phyloP scores from a whole-genome alignment of 1,140 invertebrate genomes.

The Mesaphorura yosii region DNA sequence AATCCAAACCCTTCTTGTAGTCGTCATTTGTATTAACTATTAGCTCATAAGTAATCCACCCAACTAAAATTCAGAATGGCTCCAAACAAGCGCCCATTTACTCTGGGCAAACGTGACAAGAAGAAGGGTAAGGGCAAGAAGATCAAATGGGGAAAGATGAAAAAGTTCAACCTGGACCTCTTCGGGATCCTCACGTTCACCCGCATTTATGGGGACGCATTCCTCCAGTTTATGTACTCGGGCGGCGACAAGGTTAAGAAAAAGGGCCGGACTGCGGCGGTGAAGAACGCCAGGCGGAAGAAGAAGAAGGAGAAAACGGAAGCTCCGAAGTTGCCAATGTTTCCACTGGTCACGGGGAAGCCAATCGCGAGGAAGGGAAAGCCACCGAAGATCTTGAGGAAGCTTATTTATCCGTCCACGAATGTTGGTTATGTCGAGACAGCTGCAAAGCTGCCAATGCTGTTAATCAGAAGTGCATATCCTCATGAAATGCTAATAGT shows the following conservation, averaged over 20 bases:
- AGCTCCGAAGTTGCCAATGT: constrained; percentile 17
- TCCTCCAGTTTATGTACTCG: constrained; percentile 7
- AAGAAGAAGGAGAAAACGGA: constrained; percentile 13
- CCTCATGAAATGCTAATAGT: constrained; percentile 3
- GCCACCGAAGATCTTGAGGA: not conserved
- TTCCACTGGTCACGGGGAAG: constrained; percentile 5
- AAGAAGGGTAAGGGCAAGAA: constrained; percentile 20
- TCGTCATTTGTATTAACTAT: too few species aligned
- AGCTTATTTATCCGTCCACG: constrained; percentile 4
- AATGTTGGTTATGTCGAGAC: constrained; percentile 2
- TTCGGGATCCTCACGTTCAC: constrained; percentile 30
- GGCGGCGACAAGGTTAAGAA: constrained; percentile 8
- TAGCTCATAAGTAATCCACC: too few species aligned
- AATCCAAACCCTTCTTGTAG: too few species aligned
- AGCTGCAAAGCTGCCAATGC: too few species aligned
- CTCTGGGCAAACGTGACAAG: too few species aligned
- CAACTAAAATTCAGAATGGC: too few species aligned
- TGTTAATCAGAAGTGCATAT: too few species aligned
- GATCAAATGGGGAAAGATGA: constrained; percentile 5
- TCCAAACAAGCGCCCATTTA: too few species aligned
- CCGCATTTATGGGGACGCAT: constrained; percentile 19
- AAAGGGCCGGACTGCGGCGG: not conserved
- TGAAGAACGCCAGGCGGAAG: constrained; percentile 8
- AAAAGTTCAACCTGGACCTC: constrained; percentile 26
- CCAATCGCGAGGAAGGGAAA: not conserved